phyloP scores from a whole-genome alignment of 2,113 vertebrate species.

The Fukomys damarensis region DNA sequence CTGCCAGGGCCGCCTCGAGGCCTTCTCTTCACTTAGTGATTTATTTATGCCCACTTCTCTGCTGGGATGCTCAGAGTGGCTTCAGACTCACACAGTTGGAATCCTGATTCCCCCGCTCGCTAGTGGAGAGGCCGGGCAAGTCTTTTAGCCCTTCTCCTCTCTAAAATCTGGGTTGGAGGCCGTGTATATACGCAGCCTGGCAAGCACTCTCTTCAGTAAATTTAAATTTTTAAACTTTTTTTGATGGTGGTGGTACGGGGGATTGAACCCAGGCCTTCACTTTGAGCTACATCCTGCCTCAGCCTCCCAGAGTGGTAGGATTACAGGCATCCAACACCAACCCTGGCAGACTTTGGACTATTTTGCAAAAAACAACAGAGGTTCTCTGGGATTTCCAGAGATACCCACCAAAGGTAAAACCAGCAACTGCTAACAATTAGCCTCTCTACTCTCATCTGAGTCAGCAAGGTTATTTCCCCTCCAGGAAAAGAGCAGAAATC shows the following conservation, averaged over 20 bases:
- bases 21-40: neutral
- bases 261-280: neutral
- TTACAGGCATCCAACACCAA: neutral
- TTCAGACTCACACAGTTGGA: neutral
- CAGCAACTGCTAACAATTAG: neutral
- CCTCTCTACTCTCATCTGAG: neutral
- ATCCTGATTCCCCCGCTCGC: neutral
- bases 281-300: neutral
- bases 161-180: neutral
- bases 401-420: neutral
- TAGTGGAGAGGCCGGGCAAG: neutral
- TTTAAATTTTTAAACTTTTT: neutral
- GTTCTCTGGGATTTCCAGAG: neutral
- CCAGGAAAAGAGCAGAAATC: slow-evolving; percentile 42
- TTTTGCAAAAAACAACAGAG: slow-evolving; percentile 4
- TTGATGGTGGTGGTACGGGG: neutral
- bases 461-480: slow-evolving; percentile 16
- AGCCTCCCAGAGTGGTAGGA: neutral
- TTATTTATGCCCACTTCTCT: neutral
- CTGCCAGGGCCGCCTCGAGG: too few species aligned
- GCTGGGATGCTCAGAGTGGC: neutral
- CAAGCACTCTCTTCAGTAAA: neutral
- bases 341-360: neutral
- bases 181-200: neutral
- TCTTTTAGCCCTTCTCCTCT: neutral